Evolutionary conservation across 2,797 vertebrate genomes (phyloP), one percentile per base, ranked within the genome.

Genomic region (Bradypus variegatus): DNA sequence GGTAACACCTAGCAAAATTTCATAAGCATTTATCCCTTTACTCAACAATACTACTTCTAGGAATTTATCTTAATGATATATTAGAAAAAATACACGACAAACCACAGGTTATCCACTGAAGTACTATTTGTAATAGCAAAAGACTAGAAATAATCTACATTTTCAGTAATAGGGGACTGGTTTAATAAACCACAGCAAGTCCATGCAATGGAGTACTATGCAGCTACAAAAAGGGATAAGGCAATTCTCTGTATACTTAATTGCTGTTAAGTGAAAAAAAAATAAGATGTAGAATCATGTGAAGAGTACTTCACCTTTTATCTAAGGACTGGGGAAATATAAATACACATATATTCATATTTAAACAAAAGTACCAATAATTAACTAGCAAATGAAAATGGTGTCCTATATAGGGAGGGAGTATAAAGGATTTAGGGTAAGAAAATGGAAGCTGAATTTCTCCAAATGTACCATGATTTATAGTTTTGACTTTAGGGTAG

Each of bases 181-280:
- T 16, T 58, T 73, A 87, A 41, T 33, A 79, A 55, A 53, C 48
- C 50, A 65, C 15, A 83, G 31, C 8, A 27, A 15, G 60, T 25
- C 72, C 60, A 21, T 41, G 67, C 62, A 12, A 67, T 25, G 33
- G 16, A 65, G 75, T n/a, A 15, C 12, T 48, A 27, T 5, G 11
- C 9, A 48, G 64, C 21, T 72, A 41, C 53, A 50, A 85, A 81
- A 36, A 67, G 15, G n/a, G 73, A 69, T 25, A 82, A 90, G 15
- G 38, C 75, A 25, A 53, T 29, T 38, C 41, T 31, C 9, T 55
- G 12, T 8, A n/a, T 23, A 60, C 0, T 29, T 70, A 77, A 72
- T 88, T 73, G 21, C n/a, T n/a, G n/a, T n/a, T n/a, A 78, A 58
- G 55, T 82, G 58, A 72, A 33, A 80, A 93, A 79, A 93, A 79